Evolutionary conservation across 2,888 invertebrate genomes (phyloP), one percentile per base, ranked within the genome.

Genomic region (Vandiemenella viatica): DNA sequence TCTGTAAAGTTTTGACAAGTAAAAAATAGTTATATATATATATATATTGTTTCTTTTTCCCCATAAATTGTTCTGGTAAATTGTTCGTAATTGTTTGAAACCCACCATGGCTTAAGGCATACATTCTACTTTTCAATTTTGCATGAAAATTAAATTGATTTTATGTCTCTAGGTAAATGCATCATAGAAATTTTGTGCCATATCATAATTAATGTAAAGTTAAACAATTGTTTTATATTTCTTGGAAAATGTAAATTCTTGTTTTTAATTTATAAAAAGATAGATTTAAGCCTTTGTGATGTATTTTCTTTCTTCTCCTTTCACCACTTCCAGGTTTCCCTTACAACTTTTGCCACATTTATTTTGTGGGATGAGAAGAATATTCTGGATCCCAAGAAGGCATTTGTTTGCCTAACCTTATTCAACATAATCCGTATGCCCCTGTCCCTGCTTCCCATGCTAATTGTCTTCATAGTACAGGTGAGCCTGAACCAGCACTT

Each of bases 401-500:
- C 85, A 52, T 91, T 93, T 70, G 91, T 92, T 48, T 81, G 89
- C 56, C 72, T 93, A 61, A 75, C 89, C 32, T 72, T 93, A 59
- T 92, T 93, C 73, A 85, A 84, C 69, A 79, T 86, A 58, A 79
- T 93, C 65, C 77, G 88, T 63, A 75, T 91, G 68, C 91, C 92
- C 51, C 72, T 93, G 69, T 80, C 82, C 58, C 75, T 88, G 65
- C 74, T 91, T 60, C 85, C 85, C 42, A 72, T 84, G 72, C 69
- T 84, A 67, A 71, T 82, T 62, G 82, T 83, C 57, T 79, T 76
- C 61, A 70, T 73, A 56, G 75, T 84, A 54, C 84, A 87, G 84
- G 86, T 86, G 79, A 74, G 64, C 56, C 37, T 32, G 47, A 42
- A 4, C 5, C 40, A 16, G 18, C 10, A 10, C 32, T 10, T 32